These are phyloP conservation scores for Teinopalpus imperialis DNA, from an alignment of 2,888 invertebrate species.

Conservation along the genomic window DNA sequence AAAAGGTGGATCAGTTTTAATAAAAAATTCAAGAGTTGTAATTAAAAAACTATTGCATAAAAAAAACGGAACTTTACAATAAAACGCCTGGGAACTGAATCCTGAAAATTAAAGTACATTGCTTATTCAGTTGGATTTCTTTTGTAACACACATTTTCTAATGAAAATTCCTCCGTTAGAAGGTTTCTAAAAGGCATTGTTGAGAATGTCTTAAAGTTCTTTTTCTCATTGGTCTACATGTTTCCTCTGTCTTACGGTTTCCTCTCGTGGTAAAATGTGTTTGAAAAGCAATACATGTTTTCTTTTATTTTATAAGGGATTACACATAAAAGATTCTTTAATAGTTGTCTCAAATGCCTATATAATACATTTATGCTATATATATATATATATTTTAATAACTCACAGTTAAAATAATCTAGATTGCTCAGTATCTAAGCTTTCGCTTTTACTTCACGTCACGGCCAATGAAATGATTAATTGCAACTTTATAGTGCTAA, in stretches of 20 bases:
- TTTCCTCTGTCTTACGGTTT: conserved; percentile 11
- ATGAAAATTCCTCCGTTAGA: conserved; percentile 21
- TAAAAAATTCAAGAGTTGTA: not conserved
- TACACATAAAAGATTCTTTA: no score
- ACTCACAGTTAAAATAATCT: no score
- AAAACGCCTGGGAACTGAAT: not conserved
- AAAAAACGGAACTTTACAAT: not conserved
- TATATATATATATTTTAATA: no score
- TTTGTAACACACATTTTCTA: conserved; percentile 24
- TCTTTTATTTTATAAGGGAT: conserved; percentile 14
- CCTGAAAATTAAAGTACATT: conserved; percentile 14
- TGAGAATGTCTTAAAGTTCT: conserved; percentile 21
- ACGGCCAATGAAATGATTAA: no score
- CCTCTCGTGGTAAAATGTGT: conserved; percentile 12
- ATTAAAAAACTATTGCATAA: conserved; percentile 1
- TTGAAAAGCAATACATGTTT: conserved; percentile 17
- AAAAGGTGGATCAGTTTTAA: no score
- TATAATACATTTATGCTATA: no score
- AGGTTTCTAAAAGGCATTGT: conserved; percentile 23
- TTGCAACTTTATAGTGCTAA: no score
- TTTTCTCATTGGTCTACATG: conserved; percentile 8
- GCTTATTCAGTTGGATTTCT: conserved; percentile 22
- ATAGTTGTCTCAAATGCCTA: no score
- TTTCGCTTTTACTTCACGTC: no score
- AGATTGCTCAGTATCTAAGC: no score